Evolutionary conservation across 2,113 vertebrate species (phyloP).

Genomic region (Cyphomyrus plagiostoma): DNA sequence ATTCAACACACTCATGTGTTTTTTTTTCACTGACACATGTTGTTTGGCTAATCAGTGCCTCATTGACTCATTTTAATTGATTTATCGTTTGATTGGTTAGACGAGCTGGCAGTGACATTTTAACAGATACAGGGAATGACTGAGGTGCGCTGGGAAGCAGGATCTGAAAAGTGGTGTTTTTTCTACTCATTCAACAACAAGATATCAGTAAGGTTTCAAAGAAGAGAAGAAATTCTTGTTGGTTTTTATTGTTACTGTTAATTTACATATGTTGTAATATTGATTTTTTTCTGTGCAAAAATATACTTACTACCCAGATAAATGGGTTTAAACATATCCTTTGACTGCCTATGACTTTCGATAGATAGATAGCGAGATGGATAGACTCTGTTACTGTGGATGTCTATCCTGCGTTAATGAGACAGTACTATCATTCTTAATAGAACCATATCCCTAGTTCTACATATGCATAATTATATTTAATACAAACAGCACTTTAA

Average conservation of each 20-base stretch:
- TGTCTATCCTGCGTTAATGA: not conserved
- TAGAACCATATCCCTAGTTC: not conserved
- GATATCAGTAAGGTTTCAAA: not conserved
- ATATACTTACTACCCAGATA: not conserved
- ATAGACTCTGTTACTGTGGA: not conserved
- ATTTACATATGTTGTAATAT: not conserved
- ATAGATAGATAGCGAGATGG: not conserved
- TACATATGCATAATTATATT: slow-evolving; percentile 8
- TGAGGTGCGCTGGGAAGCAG: not conserved
- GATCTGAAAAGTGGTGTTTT: not conserved
- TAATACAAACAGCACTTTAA: not conserved
- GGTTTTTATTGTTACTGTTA: not conserved
- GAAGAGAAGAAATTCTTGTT: not conserved
- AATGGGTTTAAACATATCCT: not conserved
- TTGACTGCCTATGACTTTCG: not conserved
- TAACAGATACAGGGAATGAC: not conserved
- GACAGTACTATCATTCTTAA: not conserved
- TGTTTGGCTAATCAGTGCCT: not conserved
- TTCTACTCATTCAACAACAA: not conserved
- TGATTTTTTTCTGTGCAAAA: not conserved
- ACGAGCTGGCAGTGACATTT: not conserved
- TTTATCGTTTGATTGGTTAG: not conserved
- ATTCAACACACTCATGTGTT: not conserved
- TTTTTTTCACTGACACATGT: not conserved
- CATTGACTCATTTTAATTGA: not conserved